phyloP scores from a whole-genome alignment of 2,888 invertebrate genomes.

The Lithodes maja region DNA sequence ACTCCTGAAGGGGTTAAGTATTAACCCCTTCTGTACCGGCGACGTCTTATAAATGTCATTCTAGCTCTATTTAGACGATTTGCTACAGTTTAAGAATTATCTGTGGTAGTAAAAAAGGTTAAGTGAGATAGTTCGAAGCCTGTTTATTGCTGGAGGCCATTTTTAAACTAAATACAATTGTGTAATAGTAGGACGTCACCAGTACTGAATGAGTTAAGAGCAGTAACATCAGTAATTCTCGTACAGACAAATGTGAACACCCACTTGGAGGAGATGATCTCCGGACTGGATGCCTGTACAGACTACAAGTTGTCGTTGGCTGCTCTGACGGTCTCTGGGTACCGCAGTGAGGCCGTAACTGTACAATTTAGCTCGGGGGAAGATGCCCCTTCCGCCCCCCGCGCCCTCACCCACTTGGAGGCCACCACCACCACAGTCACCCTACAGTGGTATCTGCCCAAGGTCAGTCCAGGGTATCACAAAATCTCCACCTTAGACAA shows the following conservation, averaged over 20 bases:
- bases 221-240: not conserved
- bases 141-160: too few relatives aligned
- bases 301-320: constrained; percentile 19
- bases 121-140: too few relatives aligned
- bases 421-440: not conserved
- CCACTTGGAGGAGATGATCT: constrained; percentile 20
- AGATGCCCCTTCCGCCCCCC: constrained; percentile 43
- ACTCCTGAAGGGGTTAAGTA: too few relatives aligned
- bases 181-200: too few relatives aligned
- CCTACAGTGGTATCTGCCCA: constrained; percentile 40
- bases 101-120: too few relatives aligned
- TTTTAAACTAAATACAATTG: too few relatives aligned
- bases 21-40: too few relatives aligned
- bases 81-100: too few relatives aligned
- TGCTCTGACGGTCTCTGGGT: constrained; percentile 36
- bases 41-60: too few relatives aligned
- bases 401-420: not conserved
- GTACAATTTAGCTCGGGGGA: constrained; percentile 35
- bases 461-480: not conserved
- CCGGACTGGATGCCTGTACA: constrained; percentile 37
- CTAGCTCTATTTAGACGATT: too few relatives aligned
- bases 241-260: constrained; percentile 6
- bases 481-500: too few relatives aligned
- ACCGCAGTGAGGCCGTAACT: not conserved
- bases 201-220: too few relatives aligned